These are phyloP conservation scores for Lasioglossum morio DNA, from an alignment of 2,888 invertebrate genomes.

Conservation along the genomic window DNA sequence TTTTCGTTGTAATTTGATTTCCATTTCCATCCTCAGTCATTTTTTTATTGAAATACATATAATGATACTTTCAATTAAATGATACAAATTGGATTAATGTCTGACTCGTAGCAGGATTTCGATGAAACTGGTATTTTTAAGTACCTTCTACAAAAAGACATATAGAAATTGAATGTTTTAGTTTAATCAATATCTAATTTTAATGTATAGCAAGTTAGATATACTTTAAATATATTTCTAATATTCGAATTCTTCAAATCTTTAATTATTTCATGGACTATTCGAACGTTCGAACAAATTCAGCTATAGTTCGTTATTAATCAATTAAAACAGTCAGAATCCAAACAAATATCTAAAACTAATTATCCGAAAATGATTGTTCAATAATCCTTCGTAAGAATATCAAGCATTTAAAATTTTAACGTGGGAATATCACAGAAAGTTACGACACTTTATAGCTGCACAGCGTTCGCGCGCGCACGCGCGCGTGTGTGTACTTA, in stretches of 20 bases:
- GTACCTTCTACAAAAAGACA: background rate
- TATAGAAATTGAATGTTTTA: background rate
- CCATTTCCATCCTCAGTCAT: background rate
- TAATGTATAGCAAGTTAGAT: background rate
- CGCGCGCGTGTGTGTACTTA: background rate
- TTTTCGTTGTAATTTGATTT: constrained; percentile 4
- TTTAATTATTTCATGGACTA: too few species aligned
- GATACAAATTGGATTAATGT: background rate
- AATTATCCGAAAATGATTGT: background rate
- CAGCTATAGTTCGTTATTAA: too few species aligned
- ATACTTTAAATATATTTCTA: too few species aligned
- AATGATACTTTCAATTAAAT: background rate
- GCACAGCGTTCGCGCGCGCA: too few species aligned
- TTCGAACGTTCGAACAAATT: too few species aligned
- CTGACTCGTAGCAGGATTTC: too few species aligned
- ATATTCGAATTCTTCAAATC: too few species aligned
- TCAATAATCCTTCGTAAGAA: background rate
- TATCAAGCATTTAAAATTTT: background rate
- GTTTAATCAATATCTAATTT: background rate
- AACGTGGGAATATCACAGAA: background rate
- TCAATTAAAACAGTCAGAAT: background rate
- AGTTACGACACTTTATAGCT: background rate
- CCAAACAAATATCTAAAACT: background rate
- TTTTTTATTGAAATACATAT: background rate
- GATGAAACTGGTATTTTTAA: too few species aligned